Evolutionary conservation across 2,113 vertebrate genomes (phyloP), one percentile per base, ranked within the genome.

Genomic region (Telmatochromis brachygnathus): DNA sequence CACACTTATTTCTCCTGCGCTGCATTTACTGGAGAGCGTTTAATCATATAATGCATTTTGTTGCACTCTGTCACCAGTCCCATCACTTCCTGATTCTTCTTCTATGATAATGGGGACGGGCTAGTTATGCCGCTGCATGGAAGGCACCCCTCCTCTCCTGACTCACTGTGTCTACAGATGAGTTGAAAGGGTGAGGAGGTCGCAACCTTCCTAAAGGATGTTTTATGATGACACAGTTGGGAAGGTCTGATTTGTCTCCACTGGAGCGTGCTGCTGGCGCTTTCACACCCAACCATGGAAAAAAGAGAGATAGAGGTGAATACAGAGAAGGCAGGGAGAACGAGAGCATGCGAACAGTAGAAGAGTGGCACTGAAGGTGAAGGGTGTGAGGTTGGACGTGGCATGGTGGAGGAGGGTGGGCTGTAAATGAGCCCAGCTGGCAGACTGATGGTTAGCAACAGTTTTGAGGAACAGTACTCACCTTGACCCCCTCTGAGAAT

Each of bases 111-210:
- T 86, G 30, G 79, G n/a, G 42, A 77, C 42, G 49, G 70, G 92
- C 56, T 91, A 88, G 84, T 93, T 94, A 93, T 95, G 93, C 93
- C 4, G 79, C 82, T 45, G 88, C 92, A 92, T 94, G 93, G 82
- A 92, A 85, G 49, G 15, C 26, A 37, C 58, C 73, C 54, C 85
- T 88, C 60, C 88, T 86, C 91, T 21, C 68, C 17, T 8, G 56
- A 62, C 90, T 84, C 23, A 73, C 89, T 81, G 10, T 91, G 91
- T 91, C 92, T 94, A 68, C 91, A 88, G 91, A 94, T 90, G 93
- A 92, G 95, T 96, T 96, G 94, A 96, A 96, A 95, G 94, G 96
- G 95, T 95, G 93, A 96, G 90, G 92, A 95, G 96, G 96, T 96
- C 94, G 81, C 87, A 94, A 94, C 96, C 95, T 96, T 94, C 86